These are phyloP conservation scores for Euclidia mi DNA, from an alignment of 2,888 invertebrate species.

Conservation along the genomic window DNA sequence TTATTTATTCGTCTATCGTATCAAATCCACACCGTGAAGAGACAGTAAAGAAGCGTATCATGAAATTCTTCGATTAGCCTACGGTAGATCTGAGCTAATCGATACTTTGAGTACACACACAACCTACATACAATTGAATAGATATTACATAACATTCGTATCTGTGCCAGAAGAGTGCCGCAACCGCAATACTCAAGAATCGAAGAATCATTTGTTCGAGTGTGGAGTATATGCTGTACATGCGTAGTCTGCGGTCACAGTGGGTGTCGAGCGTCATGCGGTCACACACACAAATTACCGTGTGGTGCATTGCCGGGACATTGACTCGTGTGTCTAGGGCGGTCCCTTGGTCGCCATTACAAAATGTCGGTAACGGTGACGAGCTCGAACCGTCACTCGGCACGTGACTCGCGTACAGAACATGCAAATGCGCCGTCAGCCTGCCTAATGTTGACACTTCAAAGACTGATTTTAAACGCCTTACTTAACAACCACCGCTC, in stretches of 20 bases:
- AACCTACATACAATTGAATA: conserved; percentile 3
- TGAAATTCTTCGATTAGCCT: neutral
- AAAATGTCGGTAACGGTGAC: conserved; percentile 84
- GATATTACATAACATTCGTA: conserved; percentile 30
- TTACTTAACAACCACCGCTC: conserved; percentile 39
- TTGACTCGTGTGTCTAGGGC: conserved; percentile 79
- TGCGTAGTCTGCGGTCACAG: conserved; percentile 10
- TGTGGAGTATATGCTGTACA: conserved; percentile 1
- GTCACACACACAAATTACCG: conserved; percentile 33
- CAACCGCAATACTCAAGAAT: conserved; percentile 36
- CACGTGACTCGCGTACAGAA: conserved; percentile 69
- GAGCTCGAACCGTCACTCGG: conserved; percentile 48
- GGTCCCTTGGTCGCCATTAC: conserved; percentile 76
- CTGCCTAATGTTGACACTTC: conserved; percentile 34
- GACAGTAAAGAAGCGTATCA: neutral
- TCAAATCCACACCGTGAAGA: neutral
- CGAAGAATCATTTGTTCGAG: conserved; percentile 26
- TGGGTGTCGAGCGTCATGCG: conserved; percentile 25
- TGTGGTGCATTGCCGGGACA: conserved; percentile 60
- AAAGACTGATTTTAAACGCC: conserved; percentile 54
- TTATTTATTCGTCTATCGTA: neutral
- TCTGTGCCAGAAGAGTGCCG: conserved; percentile 26
- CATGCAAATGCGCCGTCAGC: conserved; percentile 29
- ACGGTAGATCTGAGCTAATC: conserved; percentile 11
- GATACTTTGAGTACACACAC: conserved; percentile 10